These are phyloP conservation scores for Gymnoscopelus braueri DNA, from an alignment of 2,797 vertebrate species.

Conservation along the genomic window DNA sequence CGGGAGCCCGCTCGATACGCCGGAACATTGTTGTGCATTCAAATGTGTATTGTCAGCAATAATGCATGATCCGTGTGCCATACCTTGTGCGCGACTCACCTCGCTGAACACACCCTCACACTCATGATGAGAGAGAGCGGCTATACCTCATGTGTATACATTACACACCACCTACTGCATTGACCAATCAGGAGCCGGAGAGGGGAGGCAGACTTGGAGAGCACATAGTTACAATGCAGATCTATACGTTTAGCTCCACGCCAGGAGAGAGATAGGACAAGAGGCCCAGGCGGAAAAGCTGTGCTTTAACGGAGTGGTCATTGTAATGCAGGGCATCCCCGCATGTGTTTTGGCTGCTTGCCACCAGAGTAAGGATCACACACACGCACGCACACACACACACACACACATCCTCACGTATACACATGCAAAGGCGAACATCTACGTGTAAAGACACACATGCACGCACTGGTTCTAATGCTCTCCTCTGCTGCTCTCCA, in stretches of 20 bases:
- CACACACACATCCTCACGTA: background rate
- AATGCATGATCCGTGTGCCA: constrained; percentile 36
- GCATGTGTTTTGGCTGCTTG: constrained; percentile 46
- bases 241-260: constrained; percentile 58
- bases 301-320: constrained; percentile 45
- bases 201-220: constrained; percentile 75
- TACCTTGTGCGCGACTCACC: constrained; percentile 56
- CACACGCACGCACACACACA: constrained; percentile 17
- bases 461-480: constrained; percentile 32
- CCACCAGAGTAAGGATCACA: constrained; percentile 45
- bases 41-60: constrained; percentile 67
- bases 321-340: constrained; percentile 72
- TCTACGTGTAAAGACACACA: constrained; percentile 23
- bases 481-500: constrained; percentile 38
- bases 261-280: constrained; percentile 30
- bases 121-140: constrained; percentile 39
- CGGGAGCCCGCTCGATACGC: constrained; percentile 16
- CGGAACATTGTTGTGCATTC: constrained; percentile 15
- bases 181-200: constrained; percentile 73
- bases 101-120: constrained; percentile 49
- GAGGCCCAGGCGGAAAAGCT: background rate
- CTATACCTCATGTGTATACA: constrained; percentile 70
- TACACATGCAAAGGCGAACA: constrained; percentile 1
- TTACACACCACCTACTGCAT: constrained; percentile 68
- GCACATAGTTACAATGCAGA: constrained; percentile 79